Evolutionary conservation across 2,113 vertebrate species (phyloP), one percentile per base, ranked within the genome.

Genomic region (Miniopterus natalensis): DNA sequence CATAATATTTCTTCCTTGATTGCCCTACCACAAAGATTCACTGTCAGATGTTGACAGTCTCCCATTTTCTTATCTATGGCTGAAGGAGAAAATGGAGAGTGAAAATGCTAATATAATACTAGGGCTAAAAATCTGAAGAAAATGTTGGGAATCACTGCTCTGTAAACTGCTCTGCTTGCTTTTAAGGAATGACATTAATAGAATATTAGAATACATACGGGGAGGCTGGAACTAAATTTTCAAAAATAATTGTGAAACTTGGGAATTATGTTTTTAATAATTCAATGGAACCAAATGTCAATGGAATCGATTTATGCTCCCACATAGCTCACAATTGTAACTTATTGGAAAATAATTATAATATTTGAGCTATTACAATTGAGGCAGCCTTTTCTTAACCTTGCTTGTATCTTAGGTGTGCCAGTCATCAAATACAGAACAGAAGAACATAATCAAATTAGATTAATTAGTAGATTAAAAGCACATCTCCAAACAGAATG

Each of bases 381-480:
- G 92, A 90, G 96, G 94, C 88, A 92, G 96, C 21, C 55, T 95
- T 96, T 94, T 91, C 57, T 79, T 78, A 89, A 89, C 57, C 57
- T 85, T 40, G 2, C 45, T 92, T 96, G 91, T 86, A 90, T 97
- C 97, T 98, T 98, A 98, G 98, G 98, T 98, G 98, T 98, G 98
- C 98, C 98, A 99, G 98, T 97, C 98, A 98, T 98, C 98, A 98
- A 98, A 98, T 98, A 97, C 7, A 98, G 97, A 98, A 98, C 97
- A 98, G 97, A 97, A 98, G 98, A 98, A 98, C 98, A 97, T 93
- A 98, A 98, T 97, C 97, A 98, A 98, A 98, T 97, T 95, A 98
- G 98, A 98, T 98, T 98, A 96, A 98, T 98, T 98, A 99, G 98
- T 99, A 98, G 98, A 98, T 97, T 96, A 98, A 97, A 98, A 98